phyloP scores from a whole-genome alignment of 2,888 invertebrate genomes.

The Rhagophthalmus giganteus region DNA sequence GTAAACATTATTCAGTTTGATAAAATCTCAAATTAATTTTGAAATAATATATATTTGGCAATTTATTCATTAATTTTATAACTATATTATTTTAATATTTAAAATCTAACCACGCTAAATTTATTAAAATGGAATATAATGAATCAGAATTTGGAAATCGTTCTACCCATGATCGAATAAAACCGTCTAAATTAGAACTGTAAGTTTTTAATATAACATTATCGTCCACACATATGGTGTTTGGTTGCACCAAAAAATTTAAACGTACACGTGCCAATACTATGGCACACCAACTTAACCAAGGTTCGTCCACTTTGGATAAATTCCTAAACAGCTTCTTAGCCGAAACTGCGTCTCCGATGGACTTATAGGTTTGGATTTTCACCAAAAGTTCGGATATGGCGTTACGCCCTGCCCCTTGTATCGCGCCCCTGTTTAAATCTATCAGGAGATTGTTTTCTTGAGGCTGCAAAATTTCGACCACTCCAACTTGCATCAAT shows the following conservation, averaged over 20 bases:
- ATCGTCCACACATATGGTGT: conserved; percentile 67
- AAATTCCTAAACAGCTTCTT: conserved; percentile 78
- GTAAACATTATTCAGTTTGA: too few relatives aligned
- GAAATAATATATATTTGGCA: too few relatives aligned
- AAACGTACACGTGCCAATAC: conserved; percentile 86
- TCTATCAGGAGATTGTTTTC: conserved; percentile 77
- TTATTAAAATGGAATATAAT: conserved; percentile 39
- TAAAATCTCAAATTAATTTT: too few relatives aligned
- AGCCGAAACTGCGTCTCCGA: conserved; percentile 77
- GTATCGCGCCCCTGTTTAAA: conserved; percentile 76
- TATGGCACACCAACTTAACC: conserved; percentile 84
- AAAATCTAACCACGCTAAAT: conserved; percentile 22
- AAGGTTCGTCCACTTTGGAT: conserved; percentile 80
- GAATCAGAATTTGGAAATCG: conserved; percentile 64
- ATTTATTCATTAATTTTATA: too few relatives aligned
- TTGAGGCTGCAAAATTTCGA: conserved; percentile 73
- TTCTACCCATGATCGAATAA: conserved; percentile 84
- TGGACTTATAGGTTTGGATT: conserved; percentile 89
- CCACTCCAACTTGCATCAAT: conserved; percentile 83
- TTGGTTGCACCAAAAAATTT: conserved; percentile 88
- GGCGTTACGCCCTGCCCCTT: conserved; percentile 80
- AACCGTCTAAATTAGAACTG: conserved; percentile 73
- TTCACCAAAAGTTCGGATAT: conserved; percentile 84
- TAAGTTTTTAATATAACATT: conserved; percentile 71
- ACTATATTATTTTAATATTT: too few relatives aligned